Percentiles rank a stretch among this genome's conserved stretches.
Evolutionary conservation across 2,797 vertebrate species (phyloP).

Genomic region (Diglossa cyanea): DNA sequence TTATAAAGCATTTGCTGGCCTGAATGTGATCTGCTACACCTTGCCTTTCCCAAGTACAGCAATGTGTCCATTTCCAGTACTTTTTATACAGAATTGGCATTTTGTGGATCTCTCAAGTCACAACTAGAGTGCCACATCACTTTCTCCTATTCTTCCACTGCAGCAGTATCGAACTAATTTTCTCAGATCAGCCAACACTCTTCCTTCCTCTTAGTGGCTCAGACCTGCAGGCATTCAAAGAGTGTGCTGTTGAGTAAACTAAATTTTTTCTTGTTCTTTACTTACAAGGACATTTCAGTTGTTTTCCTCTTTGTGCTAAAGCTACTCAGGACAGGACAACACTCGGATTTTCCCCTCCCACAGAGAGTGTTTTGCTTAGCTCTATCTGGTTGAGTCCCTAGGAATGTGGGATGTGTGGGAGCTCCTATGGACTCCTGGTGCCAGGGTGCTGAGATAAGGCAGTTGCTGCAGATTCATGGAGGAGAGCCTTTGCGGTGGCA

Average conservation of each 20-base stretch:
- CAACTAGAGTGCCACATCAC: not conserved
- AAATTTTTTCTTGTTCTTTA: not conserved
- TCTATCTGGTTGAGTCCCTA: not conserved
- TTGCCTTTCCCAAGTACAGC: not conserved
- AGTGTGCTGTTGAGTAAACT: not conserved
- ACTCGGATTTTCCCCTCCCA: not conserved
- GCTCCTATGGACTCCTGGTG: not conserved
- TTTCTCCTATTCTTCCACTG: not conserved
- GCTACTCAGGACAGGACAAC: not conserved
- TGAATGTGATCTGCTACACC: not conserved
- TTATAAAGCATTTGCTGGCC: not conserved
- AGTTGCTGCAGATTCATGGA: not conserved
- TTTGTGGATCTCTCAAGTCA: not conserved
- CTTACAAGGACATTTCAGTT: slow-evolving; percentile 18
- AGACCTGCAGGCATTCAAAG: not conserved
- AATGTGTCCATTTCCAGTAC: not conserved
- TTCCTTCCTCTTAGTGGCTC: not conserved
- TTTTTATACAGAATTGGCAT: not conserved
- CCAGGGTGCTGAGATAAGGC: not conserved
- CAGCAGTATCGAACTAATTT: not conserved
- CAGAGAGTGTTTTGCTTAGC: slow-evolving; percentile 1
- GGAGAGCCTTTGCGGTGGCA: not conserved
- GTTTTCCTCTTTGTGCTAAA: slow-evolving; percentile 15
- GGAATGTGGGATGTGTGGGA: not conserved
- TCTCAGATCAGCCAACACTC: not conserved